Base-by-base conservation (phyloP, 2,888 invertebrate species). In the Apotomis turbidana region DNA sequence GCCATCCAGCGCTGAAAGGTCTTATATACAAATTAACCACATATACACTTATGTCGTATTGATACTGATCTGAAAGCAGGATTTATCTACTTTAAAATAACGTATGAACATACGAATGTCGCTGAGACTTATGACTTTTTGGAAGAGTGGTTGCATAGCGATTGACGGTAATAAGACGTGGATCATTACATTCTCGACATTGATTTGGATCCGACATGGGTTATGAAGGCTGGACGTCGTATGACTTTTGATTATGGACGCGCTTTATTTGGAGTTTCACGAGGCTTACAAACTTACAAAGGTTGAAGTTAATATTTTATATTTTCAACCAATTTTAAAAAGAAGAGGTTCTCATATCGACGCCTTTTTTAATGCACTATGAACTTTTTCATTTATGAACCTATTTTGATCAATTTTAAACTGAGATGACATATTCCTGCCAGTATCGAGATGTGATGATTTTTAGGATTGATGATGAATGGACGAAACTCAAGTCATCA, bases 161-260 rank as follows among this genome's bases (percentile, higher is more conserved):
- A 27, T 55, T 55, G 66, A 38, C 60, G 41, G 61, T 57, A 71
- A 67, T 67, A 46, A 49, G 60, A 51, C 71, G 70, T 71, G 71
- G 60, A 71, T 67, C 71, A 61, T 67, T 70, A 64, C 59, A 55
- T 49, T 46, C 59, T 54, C 61, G 67, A 61, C 71, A 71, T 71
- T 71, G 71, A 71, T 67, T 71, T 67, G 55, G 62, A 70, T 71
- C 59, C 62, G 71, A 68, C 67, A 61, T 52, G 71, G 51, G 55
- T 49, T 44, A 49, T 38, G 71, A 71, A 71, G 71, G 57, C 51
- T 68, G 61, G 13, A 66, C 57, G 36, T 57, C 66, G 44, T 66
- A 66, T 46, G n/a, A 60, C 44, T 51, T 67, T 57, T 62, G 70
- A 64, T 66, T 60, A 54, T 46, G 66, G 36, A 55, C 41, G 49